Base-by-base conservation (phyloP, 2,888 invertebrate species). In the Argynnis bischoffii region DNA sequence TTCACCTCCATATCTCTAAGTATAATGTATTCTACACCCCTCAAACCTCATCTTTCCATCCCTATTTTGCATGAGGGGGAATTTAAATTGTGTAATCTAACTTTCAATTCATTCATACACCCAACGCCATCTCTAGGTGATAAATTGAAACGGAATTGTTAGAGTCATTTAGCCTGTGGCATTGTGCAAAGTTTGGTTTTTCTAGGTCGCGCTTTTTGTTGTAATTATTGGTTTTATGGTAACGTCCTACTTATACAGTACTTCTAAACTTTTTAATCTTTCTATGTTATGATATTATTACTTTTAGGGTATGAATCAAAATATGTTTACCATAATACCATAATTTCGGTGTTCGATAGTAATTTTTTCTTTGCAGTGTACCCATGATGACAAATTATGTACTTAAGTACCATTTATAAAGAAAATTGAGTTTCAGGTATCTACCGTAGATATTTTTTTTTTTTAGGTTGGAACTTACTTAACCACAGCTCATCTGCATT, bases 61-160 rank as follows among this genome's bases (percentile, higher is more conserved):
- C 91, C 92, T 92, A 89, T 91, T 92, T 92, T 92, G 91, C 92
- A 92, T 92, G 88, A 90, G 90, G 90, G 90, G 87, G 90, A 92
- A 91, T 92, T 92, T 92, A 92, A 92, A 92, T 92, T 91, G 90
- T 91, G 90, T 92, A 92, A 92, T 92, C 91, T 91, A 92, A 92
- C 92, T 92, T 92, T 92, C 90, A 92, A 92, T 92, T 92, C 92
- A 92, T 92, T 92, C 92, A 92, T 92, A 91, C 92, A 91, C 89
- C 89, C 90, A 87, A 77, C 90, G 91, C 90, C 92, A 92, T 91
- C 92, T 92, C 87, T 86, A 77, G 87, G 87, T 88, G 88, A 90
- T 92, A 90, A 91, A 92, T 92, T 92, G 90, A 90, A 92, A 92
- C 88, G 81, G 26, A n/a, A 85, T 87, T 87, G 84, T 87, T 85